Evolutionary conservation across 2,888 invertebrate genomes (phyloP), one percentile per base, ranked within the genome.

Genomic region (Linnaemya tessellans): DNA sequence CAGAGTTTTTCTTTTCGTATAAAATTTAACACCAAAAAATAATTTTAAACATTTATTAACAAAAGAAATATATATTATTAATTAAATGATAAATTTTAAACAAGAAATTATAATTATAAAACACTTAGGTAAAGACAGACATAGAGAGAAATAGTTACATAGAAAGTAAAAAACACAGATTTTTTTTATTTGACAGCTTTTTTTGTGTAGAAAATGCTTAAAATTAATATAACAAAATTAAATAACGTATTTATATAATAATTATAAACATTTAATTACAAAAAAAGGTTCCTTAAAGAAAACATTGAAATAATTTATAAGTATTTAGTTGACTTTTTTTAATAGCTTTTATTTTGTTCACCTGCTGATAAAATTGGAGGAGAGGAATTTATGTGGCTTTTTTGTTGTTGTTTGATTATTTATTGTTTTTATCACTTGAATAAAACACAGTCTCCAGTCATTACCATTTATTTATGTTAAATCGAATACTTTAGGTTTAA

Each of bases 361-460:
- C 82, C 86, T 74, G 86, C 73, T 75, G 65, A 75, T 71, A 35
- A 84, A 77, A 67, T 68, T n/a, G 46, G 25, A 46, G 73, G 41
- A 43, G 38, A 67, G 67, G 65, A 80, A 60, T 80, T 71, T 80
- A 73, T 77, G 75, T 80, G 80, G 43, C 79, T 83, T 58, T 56
- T 41, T 70, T 64, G n/a, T 46, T 15, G 20, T 77, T 82, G 35
- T 51, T 56, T 64, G 68, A 13, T 41, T 77, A 51, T 62, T 41
- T n/a, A 30, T 75, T 67, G 58, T 77, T 74, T 46, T 78, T 68
- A 41, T 43, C 43, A 74, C 54, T 68, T 38, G 71, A 70, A 80
- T 81, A 68, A 51, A 81, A 78, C 60, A 68, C 49, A 87, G 88
- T 92, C 92, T 92, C 92, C 92, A 92, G 92, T 92, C 92, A 92